phyloP scores from a whole-genome alignment of 2,888 invertebrate genomes.

The Cryptus viduatorius region DNA sequence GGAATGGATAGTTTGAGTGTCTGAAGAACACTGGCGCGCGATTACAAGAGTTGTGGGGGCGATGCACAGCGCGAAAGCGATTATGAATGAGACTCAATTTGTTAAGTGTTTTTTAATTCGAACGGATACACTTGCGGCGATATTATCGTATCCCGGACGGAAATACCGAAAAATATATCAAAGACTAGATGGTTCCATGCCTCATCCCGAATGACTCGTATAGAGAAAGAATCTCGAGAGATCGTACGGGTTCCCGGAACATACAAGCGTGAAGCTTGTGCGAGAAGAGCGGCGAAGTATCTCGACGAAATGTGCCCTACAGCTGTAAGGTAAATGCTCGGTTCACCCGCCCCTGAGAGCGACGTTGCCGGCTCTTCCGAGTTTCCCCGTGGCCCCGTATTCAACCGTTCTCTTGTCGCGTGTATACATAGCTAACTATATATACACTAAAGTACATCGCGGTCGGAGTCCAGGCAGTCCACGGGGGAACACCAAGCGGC shows the following conservation, averaged over 20 bases:
- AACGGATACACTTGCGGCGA: too few species aligned
- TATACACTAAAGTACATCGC: conserved; percentile 34
- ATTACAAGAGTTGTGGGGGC: too few species aligned
- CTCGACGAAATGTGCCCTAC: conserved; percentile 47
- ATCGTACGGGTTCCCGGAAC: conserved; percentile 58
- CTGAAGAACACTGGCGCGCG: too few species aligned
- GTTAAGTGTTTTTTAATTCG: too few species aligned
- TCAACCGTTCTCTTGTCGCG: conserved; percentile 16
- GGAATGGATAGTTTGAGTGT: too few species aligned
- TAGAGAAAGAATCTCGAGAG: not conserved
- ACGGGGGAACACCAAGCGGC: conserved; percentile 36
- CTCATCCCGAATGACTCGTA: too few species aligned
- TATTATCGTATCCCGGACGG: too few species aligned
- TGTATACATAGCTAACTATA: conserved; percentile 6
- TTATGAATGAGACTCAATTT: too few species aligned
- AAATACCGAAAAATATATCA: too few species aligned
- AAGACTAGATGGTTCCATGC: too few species aligned
- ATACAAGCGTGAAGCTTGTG: conserved; percentile 35
- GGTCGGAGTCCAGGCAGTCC: conserved; percentile 56
- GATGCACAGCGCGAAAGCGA: too few species aligned
- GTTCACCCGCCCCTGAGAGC: conserved; percentile 54
- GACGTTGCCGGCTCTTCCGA: conserved; percentile 61
- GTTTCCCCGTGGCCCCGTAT: conserved; percentile 61
- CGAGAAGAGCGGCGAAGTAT: conserved; percentile 60
- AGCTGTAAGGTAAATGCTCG: conserved; percentile 63